Evolutionary conservation across 2,113 vertebrate species (phyloP), one percentile per base, ranked within the genome.

Genomic region (Perca schrenkii): DNA sequence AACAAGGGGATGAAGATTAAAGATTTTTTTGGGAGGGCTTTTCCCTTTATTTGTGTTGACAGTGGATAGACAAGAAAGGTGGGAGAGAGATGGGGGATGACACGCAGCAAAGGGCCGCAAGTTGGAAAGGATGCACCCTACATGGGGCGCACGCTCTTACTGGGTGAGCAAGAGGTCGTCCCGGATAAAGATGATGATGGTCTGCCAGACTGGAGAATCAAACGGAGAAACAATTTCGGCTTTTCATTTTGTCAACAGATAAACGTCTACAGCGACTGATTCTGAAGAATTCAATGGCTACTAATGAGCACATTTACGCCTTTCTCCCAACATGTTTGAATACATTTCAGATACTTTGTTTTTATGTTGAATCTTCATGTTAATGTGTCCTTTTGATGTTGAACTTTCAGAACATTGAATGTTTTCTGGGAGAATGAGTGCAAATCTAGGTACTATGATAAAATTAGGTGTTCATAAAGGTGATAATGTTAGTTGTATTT

Each of bases 161-260:
- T 28, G 28, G 28, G 28, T 28, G 28, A 28, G 28, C 28, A 2
- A 28, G 28, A 28, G 2, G 28, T 28, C 28, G 28, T 2, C 28
- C 28, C 28, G 25, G 2, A 74, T 60, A 36, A 81, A 81, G 50
- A 68, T 52, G 63, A 79, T 65, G 46, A 58, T 15, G 12, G 8
- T 72, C 68, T 13, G 52, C 40, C 71, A 58, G 40, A 50, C 71
- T 74, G 14, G 54, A 50, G 13, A 64, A 77, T 82, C 57, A 52
- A 74, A 75, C 60, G 4, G 49, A 61, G 56, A 71, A 81, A 70
- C 34, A 60, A 10, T 77, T 74, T 21, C 4, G 7, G n/a, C 25
- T 57, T 50, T 63, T 11, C 50, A n/a, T 54, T 71, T 65, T 58
- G 36, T 16, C n/a, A 14, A 40, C 11, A 62, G 53, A 74, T 56